Evolutionary conservation across 1,140 invertebrate species (phyloP).

Genomic region (Rhagoletis pomonella): DNA sequence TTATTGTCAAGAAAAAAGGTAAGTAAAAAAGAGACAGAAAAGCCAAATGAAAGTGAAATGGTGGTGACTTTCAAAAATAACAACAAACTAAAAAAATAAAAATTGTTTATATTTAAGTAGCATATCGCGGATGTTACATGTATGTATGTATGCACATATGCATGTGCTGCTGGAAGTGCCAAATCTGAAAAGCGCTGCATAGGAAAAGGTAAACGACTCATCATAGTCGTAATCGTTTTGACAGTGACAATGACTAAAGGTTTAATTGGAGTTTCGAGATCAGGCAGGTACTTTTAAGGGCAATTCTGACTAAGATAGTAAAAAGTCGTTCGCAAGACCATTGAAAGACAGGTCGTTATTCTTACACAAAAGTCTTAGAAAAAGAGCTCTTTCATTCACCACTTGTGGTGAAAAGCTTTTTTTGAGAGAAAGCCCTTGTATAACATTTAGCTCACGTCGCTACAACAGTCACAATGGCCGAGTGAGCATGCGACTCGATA

Average conservation of each 20-base stretch:
- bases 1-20: background rate
- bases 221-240: conserved; percentile 25
- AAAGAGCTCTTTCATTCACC: too few relatives aligned
- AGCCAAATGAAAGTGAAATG: conserved; percentile 16
- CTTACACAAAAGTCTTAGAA: too few relatives aligned
- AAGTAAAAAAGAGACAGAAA: background rate
- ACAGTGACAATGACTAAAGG: conserved; percentile 11
- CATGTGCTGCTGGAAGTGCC: background rate
- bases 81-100: background rate
- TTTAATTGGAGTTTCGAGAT: background rate
- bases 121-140: background rate
- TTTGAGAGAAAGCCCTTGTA: too few relatives aligned
- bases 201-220: background rate
- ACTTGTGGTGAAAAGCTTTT: too few relatives aligned
- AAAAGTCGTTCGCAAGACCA: too few relatives aligned
- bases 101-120: background rate
- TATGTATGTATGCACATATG: background rate
- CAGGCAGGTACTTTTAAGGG: too few relatives aligned
- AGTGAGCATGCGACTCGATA: too few relatives aligned
- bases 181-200: background rate
- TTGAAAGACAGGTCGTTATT: too few relatives aligned
- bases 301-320: too few relatives aligned
- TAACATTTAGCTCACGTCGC: too few relatives aligned
- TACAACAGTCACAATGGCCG: too few relatives aligned
- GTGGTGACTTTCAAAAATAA: background rate